Evolutionary conservation across 2,797 vertebrate species (phyloP).

Genomic region (Mionectes olivaceus): DNA sequence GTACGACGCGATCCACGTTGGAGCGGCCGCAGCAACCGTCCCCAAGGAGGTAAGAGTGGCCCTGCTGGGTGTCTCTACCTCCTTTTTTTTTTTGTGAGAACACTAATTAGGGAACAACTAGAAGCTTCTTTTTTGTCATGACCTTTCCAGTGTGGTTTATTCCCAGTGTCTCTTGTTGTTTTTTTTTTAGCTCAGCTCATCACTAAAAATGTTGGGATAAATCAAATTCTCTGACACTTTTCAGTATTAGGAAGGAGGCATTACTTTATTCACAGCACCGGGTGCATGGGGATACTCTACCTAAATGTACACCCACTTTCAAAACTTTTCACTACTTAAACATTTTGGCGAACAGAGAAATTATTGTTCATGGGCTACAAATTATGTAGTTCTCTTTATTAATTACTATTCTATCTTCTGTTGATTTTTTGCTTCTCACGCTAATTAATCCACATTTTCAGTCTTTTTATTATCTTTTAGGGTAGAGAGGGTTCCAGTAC

Average conservation of each 20-base stretch:
- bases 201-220: not conserved
- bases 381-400: not conserved
- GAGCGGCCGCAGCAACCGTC: slow-evolving; percentile 86
- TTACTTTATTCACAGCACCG: not conserved
- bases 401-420: not conserved
- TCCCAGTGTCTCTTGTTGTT: not conserved
- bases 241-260: not conserved
- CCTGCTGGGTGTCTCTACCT: rapidly evolving
- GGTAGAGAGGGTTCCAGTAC: not conserved
- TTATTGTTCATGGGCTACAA: not conserved
- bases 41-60: slow-evolving; percentile 84
- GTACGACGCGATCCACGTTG: slow-evolving; percentile 92
- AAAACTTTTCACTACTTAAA: not conserved
- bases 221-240: not conserved
- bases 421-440: not conserved
- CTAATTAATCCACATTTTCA: not conserved
- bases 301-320: not conserved
- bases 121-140: rapidly evolving
- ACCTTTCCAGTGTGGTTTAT: rapidly evolving
- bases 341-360: not conserved
- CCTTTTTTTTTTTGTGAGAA: not conserved
- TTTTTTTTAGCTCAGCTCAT: not conserved
- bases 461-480: not conserved
- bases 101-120: not conserved
- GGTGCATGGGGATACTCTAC: not conserved